These are phyloP conservation scores for Corvus moneduloides DNA, from an alignment of 2,113 vertebrate species.

Conservation along the genomic window DNA sequence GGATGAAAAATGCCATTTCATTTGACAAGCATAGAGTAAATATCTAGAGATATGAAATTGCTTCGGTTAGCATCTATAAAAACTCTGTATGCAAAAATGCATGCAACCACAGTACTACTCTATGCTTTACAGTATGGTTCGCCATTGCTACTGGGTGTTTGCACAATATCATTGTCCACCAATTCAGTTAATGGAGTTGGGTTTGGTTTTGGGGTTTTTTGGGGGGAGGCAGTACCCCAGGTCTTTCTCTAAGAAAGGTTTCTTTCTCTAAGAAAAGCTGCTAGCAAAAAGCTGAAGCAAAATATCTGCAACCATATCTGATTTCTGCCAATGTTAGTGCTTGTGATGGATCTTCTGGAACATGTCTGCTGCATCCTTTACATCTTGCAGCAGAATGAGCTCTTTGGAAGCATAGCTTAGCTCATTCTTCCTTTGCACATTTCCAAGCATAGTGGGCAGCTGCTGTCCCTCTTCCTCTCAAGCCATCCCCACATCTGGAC, in stretches of 20 bases:
- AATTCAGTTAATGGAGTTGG: not conserved
- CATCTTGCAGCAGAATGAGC: not conserved
- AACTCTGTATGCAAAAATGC: not conserved
- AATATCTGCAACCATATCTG: not conserved
- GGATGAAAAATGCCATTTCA: conserved; percentile 30
- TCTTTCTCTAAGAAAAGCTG: not conserved
- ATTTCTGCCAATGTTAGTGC: not conserved
- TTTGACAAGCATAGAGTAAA: conserved; percentile 31
- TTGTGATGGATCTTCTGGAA: not conserved
- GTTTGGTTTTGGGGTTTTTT: not conserved
- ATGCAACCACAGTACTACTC: not conserved
- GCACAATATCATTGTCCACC: not conserved
- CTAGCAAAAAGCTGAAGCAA: not conserved
- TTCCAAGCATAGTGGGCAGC: fast-evolving
- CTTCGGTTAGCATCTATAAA: not conserved
- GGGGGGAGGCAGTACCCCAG: not conserved
- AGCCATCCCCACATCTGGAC: not conserved
- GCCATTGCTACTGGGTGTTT: not conserved
- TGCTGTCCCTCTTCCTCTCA: not conserved
- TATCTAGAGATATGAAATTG: not conserved
- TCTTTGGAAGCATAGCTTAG: not conserved
- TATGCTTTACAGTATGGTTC: not conserved
- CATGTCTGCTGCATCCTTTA: not conserved
- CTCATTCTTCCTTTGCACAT: not conserved
- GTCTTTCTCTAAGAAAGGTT: not conserved